Evolutionary conservation across 2,113 vertebrate species (phyloP).

Genomic region (Erpornis zantholeuca): DNA sequence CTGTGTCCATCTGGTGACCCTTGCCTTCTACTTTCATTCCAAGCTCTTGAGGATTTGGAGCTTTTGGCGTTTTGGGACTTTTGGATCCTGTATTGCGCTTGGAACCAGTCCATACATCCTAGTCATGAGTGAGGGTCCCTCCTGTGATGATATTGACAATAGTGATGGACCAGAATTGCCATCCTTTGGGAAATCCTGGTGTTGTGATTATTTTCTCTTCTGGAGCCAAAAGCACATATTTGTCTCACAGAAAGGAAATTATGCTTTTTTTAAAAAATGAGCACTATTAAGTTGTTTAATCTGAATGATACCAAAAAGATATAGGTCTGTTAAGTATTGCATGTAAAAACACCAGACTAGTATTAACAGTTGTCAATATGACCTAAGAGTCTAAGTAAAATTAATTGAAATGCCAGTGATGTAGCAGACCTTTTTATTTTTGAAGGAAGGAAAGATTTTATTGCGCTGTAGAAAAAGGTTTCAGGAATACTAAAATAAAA

Average conservation of each 20-base stretch:
- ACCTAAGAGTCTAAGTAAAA: neutral
- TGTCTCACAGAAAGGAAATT: neutral
- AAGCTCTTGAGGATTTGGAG: neutral
- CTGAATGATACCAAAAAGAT: neutral
- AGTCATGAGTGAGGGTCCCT: neutral
- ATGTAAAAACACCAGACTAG: neutral
- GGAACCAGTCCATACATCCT: neutral
- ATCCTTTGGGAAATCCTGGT: neutral
- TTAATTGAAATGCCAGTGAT: neutral
- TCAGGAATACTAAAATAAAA: constrained; percentile 2
- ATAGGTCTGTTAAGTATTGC: neutral
- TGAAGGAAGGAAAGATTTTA: neutral
- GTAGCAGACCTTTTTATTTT: neutral
- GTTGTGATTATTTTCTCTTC: neutral
- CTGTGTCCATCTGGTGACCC: neutral
- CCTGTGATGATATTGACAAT: neutral
- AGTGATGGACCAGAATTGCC: neutral
- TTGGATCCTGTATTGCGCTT: neutral
- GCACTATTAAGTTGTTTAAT: neutral
- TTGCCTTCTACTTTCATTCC: neutral
- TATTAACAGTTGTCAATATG: neutral
- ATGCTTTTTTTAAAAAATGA: neutral
- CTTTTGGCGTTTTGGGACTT: neutral
- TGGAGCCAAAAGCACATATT: neutral
- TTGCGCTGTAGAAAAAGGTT: neutral